Conservation (phyloP, 1,140 invertebrate species). For the Pteromalus puparum region DNA sequence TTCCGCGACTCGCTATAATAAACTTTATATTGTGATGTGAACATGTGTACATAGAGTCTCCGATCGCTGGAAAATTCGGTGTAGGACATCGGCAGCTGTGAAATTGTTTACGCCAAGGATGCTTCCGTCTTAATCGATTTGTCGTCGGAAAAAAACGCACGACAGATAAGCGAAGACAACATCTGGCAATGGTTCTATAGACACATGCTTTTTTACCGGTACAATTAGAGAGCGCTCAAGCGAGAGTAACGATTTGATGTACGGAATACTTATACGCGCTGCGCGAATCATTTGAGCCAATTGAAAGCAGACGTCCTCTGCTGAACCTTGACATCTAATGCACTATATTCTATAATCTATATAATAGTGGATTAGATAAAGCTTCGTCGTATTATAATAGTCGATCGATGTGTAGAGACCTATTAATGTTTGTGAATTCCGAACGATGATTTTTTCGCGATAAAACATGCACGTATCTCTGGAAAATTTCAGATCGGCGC, state of each 20-base stretch:
- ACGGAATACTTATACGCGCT: not conserved
- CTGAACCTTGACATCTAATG: conserved; percentile 19
- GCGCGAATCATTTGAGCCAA: not conserved
- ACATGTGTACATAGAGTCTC: not conserved
- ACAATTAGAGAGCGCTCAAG: not conserved
- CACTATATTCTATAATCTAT: not conserved
- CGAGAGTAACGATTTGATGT: not conserved
- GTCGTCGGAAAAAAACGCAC: not conserved
- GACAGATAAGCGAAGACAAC: conserved; percentile 11
- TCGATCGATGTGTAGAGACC: too few species aligned
- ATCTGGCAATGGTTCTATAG: not conserved
- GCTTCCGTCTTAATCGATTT: conserved; percentile 4
- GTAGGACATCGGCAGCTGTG: not conserved
- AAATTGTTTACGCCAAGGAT: conserved; percentile 8
- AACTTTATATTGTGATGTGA: too few species aligned
- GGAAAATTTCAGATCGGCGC: too few species aligned
- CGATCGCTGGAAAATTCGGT: not conserved
- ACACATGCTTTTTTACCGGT: not conserved
- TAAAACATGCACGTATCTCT: too few species aligned
- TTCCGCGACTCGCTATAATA: not conserved
- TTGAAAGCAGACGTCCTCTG: not conserved
- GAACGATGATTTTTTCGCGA: too few species aligned
- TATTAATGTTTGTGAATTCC: too few species aligned
- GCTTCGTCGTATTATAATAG: too few species aligned
- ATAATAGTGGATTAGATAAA: conserved; percentile 3